Percentiles rank a stretch among this genome's conserved stretches.
Evolutionary conservation across 2,888 invertebrate species (phyloP).

Genomic region (Tanytarsus gracilentus): DNA sequence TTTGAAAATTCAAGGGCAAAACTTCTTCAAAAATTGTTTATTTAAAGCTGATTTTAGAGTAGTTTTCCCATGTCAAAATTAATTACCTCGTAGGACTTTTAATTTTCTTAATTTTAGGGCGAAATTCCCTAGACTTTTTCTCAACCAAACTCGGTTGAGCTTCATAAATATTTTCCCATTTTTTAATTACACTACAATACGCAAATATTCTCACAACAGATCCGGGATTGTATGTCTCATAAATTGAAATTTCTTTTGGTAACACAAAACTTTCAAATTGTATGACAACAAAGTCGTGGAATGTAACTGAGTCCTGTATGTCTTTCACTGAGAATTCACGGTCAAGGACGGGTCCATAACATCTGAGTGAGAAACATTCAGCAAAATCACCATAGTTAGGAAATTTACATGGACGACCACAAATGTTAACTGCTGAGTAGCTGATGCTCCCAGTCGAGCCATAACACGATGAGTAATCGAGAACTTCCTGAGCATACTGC

Average conservation of each 20-base stretch:
- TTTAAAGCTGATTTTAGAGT: too few relatives aligned
- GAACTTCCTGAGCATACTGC: constrained; percentile 69
- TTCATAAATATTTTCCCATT: constrained; percentile 72
- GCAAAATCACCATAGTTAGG: constrained; percentile 14
- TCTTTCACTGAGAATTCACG: constrained; percentile 67
- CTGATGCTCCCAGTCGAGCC: constrained; percentile 80
- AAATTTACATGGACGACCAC: constrained; percentile 59
- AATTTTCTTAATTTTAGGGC: constrained; percentile 57
- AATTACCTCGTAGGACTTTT: constrained; percentile 50
- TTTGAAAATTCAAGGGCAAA: neutral
- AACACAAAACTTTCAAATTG: constrained; percentile 41
- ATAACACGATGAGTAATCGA: constrained; percentile 83
- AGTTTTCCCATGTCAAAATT: neutral
- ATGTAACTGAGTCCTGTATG: constrained; percentile 41
- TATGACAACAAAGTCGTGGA: constrained; percentile 65
- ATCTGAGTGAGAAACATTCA: constrained; percentile 46
- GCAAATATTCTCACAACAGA: constrained; percentile 76
- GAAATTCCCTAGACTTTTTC: constrained; percentile 60
- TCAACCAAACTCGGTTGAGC: constrained; percentile 55
- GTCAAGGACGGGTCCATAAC: constrained; percentile 68
- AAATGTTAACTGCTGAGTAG: constrained; percentile 78
- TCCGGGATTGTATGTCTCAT: constrained; percentile 81
- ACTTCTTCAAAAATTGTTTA: too few relatives aligned
- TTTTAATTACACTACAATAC: constrained; percentile 38
- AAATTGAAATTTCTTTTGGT: constrained; percentile 53